Percentiles rank a stretch among this genome's conserved stretches.
phyloP scores from a whole-genome alignment of 2,113 vertebrate genomes.

The Corynorhinus townsendii region DNA sequence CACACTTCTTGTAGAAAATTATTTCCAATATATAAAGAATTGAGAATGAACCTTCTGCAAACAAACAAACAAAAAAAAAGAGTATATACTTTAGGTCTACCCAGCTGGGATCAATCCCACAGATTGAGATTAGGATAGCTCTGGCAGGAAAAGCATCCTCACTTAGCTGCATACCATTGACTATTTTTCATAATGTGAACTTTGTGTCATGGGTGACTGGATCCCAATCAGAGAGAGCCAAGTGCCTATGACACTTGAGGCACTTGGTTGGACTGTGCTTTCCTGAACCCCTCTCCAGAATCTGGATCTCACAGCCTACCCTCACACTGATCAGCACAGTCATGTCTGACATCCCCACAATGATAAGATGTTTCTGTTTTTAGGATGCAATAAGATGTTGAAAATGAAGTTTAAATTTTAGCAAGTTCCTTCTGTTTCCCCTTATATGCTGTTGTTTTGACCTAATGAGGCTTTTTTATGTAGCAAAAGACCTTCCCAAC shows the following conservation, averaged over 20 bases:
- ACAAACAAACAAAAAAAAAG: too few relatives aligned
- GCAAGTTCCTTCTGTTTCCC: background rate
- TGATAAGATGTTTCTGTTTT: background rate
- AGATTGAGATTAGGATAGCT: background rate
- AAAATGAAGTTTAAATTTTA: conserved; percentile 9
- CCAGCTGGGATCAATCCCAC: background rate
- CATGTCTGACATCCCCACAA: background rate
- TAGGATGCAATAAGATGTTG: background rate
- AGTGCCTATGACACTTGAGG: background rate
- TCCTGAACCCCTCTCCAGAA: background rate
- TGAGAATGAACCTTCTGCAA: background rate
- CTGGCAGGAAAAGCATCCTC: background rate
- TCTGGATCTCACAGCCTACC: background rate
- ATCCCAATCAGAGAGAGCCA: background rate
- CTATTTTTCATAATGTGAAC: background rate
- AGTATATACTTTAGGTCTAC: background rate
- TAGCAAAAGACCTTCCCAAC: background rate
- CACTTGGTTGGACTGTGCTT: background rate
- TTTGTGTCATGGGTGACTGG: background rate
- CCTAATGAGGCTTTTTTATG: background rate
- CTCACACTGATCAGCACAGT: background rate
- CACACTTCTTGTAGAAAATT: background rate
- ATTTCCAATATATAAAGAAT: background rate
- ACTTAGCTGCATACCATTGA: background rate
- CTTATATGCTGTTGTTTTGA: background rate